A percentile compares a stretch with the other conserved stretches of the same genome.
These are phyloP conservation scores for Rugalucina vietnamica DNA, from an alignment of 2,888 invertebrate species.

Conservation along the genomic window DNA sequence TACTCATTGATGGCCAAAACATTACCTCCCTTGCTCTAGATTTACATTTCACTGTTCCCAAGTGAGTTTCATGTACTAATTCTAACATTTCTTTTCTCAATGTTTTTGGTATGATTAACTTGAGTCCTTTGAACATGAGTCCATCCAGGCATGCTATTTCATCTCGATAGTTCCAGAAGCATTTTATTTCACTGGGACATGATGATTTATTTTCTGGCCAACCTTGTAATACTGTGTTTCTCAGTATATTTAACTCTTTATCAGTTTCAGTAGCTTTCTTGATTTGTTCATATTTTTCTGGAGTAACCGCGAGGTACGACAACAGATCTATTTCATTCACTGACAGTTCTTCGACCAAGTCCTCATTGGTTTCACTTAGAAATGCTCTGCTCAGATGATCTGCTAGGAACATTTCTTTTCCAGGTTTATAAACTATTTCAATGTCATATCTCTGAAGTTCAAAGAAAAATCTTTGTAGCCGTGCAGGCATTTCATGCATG, in stretches of 20 bases:
- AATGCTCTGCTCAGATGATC: constrained; percentile 26
- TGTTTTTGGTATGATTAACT: constrained; percentile 32
- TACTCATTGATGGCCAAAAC: constrained; percentile 51
- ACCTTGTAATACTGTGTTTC: neutral
- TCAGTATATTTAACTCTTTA: constrained; percentile 1
- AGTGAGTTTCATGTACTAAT: constrained; percentile 43
- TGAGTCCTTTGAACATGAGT: constrained; percentile 31
- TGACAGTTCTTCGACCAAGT: constrained; percentile 12
- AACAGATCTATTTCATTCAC: constrained; percentile 21
- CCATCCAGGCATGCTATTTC: constrained; percentile 44
- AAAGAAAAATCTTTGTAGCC: constrained; percentile 29
- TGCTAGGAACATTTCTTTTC: constrained; percentile 34
- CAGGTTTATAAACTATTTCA: constrained; percentile 18
- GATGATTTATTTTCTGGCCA: constrained; percentile 9
- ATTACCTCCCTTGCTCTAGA: constrained; percentile 47
- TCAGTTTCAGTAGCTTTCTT: constrained; percentile 11
- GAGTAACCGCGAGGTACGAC: constrained; percentile 12
- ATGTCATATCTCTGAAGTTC: constrained; percentile 37
- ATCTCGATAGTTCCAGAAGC: constrained; percentile 49
- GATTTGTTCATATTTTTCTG: constrained; percentile 9
- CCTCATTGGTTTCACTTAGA: constrained; percentile 8
- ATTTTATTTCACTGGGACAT: neutral
- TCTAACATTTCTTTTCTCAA: constrained; percentile 38
- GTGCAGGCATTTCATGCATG: constrained; percentile 34
- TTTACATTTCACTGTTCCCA: constrained; percentile 55